Evolutionary conservation across 1,140 invertebrate genomes (phyloP).

Genomic region (Phenacoccus solenopsis): DNA sequence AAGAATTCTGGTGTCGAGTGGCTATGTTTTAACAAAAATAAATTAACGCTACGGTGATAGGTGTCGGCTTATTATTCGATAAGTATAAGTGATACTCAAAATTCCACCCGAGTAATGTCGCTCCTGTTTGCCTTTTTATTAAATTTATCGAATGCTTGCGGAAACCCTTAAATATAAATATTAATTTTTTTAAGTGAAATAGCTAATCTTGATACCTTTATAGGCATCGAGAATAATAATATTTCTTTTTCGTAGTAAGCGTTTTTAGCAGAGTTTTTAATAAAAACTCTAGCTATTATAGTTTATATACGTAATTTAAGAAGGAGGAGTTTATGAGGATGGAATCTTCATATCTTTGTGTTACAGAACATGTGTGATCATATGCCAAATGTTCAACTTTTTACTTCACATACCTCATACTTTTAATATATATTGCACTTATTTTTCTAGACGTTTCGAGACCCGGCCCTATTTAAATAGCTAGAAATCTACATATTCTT

Average conservation of each 20-base stretch:
- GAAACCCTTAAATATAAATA: background rate
- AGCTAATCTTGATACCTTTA: background rate
- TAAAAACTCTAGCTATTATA: too few species aligned
- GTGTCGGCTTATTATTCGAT: background rate
- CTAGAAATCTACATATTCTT: too few species aligned
- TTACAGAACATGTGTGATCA: too few species aligned
- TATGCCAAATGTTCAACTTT: too few species aligned
- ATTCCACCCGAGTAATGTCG: background rate
- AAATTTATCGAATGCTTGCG: background rate
- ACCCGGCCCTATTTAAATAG: too few species aligned
- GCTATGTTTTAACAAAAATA: background rate
- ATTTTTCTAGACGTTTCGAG: too few species aligned
- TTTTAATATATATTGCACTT: too few species aligned
- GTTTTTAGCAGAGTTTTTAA: background rate
- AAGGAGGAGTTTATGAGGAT: too few species aligned
- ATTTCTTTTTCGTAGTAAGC: background rate
- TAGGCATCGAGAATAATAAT: background rate
- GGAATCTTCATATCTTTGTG: too few species aligned
- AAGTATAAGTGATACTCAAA: background rate
- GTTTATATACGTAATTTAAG: too few species aligned
- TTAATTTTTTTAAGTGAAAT: background rate
- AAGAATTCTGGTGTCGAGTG: background rate
- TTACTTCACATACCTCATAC: too few species aligned
- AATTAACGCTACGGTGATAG: background rate
- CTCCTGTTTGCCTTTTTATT: too few species aligned